Conservation (phyloP, 2,113 vertebrate species). For the Phycodurus eques region DNA sequence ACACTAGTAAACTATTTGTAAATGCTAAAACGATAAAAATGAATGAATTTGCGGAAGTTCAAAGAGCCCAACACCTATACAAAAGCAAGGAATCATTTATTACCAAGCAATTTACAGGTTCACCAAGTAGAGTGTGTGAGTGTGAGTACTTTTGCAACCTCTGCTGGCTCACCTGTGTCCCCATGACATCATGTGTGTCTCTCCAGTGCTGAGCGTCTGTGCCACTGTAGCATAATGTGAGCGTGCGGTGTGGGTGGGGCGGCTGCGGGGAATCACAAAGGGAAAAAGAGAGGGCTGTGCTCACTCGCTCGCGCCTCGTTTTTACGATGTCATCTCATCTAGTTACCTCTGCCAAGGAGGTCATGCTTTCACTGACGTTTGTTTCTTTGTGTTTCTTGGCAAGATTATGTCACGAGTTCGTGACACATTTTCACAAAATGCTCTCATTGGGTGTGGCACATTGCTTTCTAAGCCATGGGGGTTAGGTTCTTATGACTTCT, state of each 20-base stretch:
- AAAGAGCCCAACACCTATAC: too few relatives aligned
- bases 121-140: too few relatives aligned
- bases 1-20: too few relatives aligned
- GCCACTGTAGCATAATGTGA: constrained; percentile 36
- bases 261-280: neutral
- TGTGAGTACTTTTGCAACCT: neutral
- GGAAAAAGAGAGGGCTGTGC: neutral
- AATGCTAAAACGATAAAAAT: too few relatives aligned
- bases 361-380: neutral
- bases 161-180: constrained; percentile 33
- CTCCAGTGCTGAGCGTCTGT: constrained; percentile 11
- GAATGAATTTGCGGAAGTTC: too few relatives aligned
- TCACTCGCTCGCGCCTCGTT: neutral
- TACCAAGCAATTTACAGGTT: too few relatives aligned
- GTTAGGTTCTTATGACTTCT: neutral
- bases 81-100: too few relatives aligned
- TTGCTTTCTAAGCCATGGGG: neutral
- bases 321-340: neutral
- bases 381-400: neutral
- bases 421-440: neutral
- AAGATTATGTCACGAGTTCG: neutral
- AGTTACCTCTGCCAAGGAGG: neutral
- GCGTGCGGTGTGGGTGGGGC: constrained; percentile 28
- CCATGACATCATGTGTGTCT: constrained; percentile 18
- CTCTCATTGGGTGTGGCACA: neutral